Conservation (phyloP, 2,797 vertebrate species). For the Leptatherina wallacei region DNA sequence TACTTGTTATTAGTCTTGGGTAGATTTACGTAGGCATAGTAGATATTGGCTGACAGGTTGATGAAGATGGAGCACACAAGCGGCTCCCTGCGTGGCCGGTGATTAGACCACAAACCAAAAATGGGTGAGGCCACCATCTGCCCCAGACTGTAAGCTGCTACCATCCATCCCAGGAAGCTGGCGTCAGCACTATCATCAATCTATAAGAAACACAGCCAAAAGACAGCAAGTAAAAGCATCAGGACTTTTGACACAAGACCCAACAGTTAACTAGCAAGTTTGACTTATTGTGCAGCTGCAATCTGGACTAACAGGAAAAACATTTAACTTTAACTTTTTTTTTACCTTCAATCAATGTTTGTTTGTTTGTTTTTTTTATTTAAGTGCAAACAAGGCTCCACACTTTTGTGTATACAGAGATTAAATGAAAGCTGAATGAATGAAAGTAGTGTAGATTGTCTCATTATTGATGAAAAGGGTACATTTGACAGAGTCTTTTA, state of each 20-base stretch:
- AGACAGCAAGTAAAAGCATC: not conserved
- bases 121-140: conserved; percentile 96
- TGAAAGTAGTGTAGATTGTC: not conserved
- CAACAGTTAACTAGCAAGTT: not conserved
- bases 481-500: not conserved
- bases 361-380: not conserved
- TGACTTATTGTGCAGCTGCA: not conserved
- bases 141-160: conserved; percentile 94
- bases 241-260: not conserved
- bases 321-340: not conserved
- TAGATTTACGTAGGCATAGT: conserved; percentile 90
- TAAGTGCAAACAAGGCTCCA: not conserved
- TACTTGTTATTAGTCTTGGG: conserved; percentile 88
- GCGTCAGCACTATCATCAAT: conserved; percentile 87
- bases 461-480: not conserved
- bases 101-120: conserved; percentile 95
- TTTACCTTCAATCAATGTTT: not conserved
- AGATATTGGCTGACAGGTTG: conserved; percentile 90
- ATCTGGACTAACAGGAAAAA: not conserved
- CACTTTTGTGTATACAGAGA: not conserved
- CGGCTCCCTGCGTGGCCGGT: conserved; percentile 90
- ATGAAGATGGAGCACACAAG: conserved; percentile 90
- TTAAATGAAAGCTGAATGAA: not conserved
- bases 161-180: conserved; percentile 96
- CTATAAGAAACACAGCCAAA: conserved; percentile 66